Conservation (phyloP, 2,888 invertebrate genomes). For the Ceramica pisi region DNA sequence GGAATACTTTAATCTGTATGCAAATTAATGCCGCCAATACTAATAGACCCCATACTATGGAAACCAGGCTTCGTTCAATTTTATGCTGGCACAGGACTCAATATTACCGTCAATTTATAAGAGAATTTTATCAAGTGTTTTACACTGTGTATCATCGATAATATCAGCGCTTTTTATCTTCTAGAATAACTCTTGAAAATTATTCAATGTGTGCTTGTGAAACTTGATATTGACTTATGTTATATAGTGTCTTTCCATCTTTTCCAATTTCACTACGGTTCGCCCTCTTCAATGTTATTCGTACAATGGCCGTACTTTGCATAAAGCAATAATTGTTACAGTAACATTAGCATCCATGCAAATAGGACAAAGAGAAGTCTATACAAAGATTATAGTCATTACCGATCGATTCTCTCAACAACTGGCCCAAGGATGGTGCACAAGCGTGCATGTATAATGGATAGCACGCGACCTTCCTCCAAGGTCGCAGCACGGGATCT, state of each 20-base stretch:
- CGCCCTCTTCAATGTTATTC: not conserved
- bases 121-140: constrained; percentile 31
- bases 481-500: constrained; percentile 51
- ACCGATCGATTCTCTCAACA: constrained; percentile 47
- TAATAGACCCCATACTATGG: constrained; percentile 78
- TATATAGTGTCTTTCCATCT: not conserved
- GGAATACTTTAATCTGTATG: constrained; percentile 85
- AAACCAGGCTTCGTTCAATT: constrained; percentile 64
- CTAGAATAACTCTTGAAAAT: constrained; percentile 11
- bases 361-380: constrained; percentile 22
- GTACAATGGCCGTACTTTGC: not conserved
- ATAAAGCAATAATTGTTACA: constrained; percentile 7
- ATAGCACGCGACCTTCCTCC: constrained; percentile 48
- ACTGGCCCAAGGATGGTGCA: constrained; percentile 56
- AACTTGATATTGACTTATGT: constrained; percentile 11
- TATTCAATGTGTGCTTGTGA: not conserved
- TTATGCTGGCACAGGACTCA: constrained; percentile 41
- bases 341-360: constrained; percentile 2
- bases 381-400: constrained; percentile 17
- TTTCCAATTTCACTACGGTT: constrained; percentile 5
- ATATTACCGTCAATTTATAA: constrained; percentile 38
- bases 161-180: constrained; percentile 23
- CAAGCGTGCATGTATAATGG: constrained; percentile 51
- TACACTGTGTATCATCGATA: constrained; percentile 7
- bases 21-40: constrained; percentile 86